phyloP scores from a whole-genome alignment of 2,797 vertebrate genomes.

The Enteromius radiatus region DNA sequence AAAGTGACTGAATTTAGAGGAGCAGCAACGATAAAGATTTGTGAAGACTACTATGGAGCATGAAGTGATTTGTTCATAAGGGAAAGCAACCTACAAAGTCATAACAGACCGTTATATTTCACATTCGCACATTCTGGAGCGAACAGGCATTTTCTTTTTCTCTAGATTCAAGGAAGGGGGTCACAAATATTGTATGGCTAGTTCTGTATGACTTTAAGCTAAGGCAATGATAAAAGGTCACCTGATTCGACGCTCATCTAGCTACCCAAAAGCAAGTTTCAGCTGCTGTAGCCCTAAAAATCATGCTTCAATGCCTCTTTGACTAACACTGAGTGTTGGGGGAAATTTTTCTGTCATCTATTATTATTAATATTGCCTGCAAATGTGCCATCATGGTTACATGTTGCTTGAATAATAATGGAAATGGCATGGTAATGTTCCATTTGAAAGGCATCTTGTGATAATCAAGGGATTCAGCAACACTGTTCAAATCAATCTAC shows the following conservation, averaged over 20 bases:
- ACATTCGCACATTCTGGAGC: slow-evolving; percentile 12
- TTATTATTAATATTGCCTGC: neutral
- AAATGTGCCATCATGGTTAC: neutral
- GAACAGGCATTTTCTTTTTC: neutral
- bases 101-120: neutral
- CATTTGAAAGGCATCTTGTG: neutral
- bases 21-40: neutral
- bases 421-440: neutral
- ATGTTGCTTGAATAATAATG: no score
- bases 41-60: neutral
- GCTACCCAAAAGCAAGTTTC: neutral
- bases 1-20: neutral
- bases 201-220: neutral
- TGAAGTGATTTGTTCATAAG: neutral
- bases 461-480: neutral
- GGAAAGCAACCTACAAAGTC: neutral
- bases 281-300: neutral
- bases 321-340: neutral
- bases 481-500: neutral
- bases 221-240: neutral
- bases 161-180: neutral
- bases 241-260: neutral
- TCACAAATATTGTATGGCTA: neutral
- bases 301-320: neutral
- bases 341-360: neutral